Evolutionary conservation across 2,797 vertebrate genomes (phyloP), one percentile per base, ranked within the genome.

Genomic region (Tarsius wallacei): DNA sequence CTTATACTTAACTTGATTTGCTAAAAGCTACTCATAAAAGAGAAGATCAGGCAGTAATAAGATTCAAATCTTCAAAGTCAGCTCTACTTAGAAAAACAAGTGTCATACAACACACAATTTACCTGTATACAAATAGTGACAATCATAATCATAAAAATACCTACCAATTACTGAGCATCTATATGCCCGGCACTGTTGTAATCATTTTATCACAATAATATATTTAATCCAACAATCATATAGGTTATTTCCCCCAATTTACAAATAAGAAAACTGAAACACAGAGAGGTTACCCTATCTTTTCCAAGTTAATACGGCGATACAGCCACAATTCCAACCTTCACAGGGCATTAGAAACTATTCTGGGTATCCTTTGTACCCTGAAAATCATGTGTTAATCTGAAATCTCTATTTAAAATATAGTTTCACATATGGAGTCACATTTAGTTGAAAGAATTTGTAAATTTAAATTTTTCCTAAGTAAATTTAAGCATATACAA

Each of bases 11-110:
- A 80, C 14, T 15, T 93, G 63, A 83, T 71, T 64, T 93, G 57
- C 28, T 81, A 96, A 93, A 80, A n/a, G 61, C 49, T 96, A 93
- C 33, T 78, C n/a, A 86, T 80, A 95, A 88, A 77, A 91, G 21
- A 86, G 31, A 85, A 89, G 22, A 74, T 36, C 12, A 90, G 63
- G 47, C 36, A 73, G 31, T 8, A 85, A 11, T 49, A 42, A 4
- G 31, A 94, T 71, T 93, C 14, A 96, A 94, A 77, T 49, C 16
- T 33, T 95, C 28, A 78, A 73, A 84, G 14, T 90, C 31, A 87
- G 53, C 76, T 87, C 76, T 76, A 82, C 70, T 87, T 70, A 87
- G 80, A 86, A 89, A 83, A 95, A 76, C 33, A 95, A 92, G 36
- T 87, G 71, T 93, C 59, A 84, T 10, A 14, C 66, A 57, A 95